Evolutionary conservation across 1,140 invertebrate species (phyloP).

Genomic region (Temnothorax curvispinosus): DNA sequence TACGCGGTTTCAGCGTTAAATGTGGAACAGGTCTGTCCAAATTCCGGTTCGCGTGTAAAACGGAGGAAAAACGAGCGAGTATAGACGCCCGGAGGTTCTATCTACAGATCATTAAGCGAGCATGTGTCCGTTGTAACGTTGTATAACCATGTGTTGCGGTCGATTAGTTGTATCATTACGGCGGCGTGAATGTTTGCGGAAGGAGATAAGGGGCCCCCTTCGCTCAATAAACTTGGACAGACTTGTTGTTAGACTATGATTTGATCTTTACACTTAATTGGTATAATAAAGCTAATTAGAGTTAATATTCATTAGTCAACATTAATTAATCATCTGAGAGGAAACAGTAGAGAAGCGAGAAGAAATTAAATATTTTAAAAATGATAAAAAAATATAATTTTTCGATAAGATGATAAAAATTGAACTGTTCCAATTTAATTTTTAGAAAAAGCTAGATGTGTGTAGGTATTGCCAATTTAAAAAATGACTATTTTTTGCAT

Average conservation of each 20-base stretch:
- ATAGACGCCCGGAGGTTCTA: not conserved
- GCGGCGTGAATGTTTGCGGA: not conserved
- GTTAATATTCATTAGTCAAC: slow-evolving; percentile 13
- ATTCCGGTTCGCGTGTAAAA: not conserved
- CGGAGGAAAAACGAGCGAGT: not conserved
- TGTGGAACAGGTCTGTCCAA: not conserved
- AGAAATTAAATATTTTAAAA: not conserved
- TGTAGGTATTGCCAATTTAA: not conserved
- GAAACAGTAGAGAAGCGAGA: not conserved
- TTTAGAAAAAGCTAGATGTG: no score
- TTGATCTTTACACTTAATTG: slow-evolving; percentile 40
- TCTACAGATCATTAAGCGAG: not conserved
- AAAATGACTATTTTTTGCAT: not conserved
- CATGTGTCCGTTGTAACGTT: not conserved
- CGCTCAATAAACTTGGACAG: slow-evolving; percentile 13
- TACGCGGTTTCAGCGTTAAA: slow-evolving; percentile 1
- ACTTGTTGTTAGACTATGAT: not conserved
- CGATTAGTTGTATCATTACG: slow-evolving; percentile 24
- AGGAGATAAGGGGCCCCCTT: slow-evolving; percentile 6
- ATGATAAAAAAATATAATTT: not conserved
- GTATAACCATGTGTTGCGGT: not conserved
- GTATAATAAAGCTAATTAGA: slow-evolving; percentile 10
- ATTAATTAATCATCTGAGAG: slow-evolving; percentile 22
- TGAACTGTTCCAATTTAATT: not conserved
- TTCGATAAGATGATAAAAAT: not conserved